Evolutionary conservation across 2,888 invertebrate genomes (phyloP).

Genomic region (Cylindroiulus punctatus): DNA sequence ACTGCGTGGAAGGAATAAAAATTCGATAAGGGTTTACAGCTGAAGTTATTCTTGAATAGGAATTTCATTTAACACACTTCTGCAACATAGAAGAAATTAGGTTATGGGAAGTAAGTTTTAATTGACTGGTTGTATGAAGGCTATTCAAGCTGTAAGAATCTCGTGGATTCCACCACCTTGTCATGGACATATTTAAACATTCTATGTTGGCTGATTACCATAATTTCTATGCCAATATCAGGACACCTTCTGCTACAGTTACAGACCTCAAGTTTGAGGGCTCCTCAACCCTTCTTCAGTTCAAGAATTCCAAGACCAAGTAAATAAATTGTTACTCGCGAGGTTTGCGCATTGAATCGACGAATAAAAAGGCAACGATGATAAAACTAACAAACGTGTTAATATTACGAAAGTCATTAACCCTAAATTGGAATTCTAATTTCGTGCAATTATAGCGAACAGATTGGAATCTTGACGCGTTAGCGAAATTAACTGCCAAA

Average conservation of each 20-base stretch:
- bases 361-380: neutral
- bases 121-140: slow-evolving; percentile 21
- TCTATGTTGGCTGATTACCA: no score
- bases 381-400: neutral
- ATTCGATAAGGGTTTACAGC: slow-evolving; percentile 32
- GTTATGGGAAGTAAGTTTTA: slow-evolving; percentile 32
- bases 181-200: neutral
- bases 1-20: neutral
- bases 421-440: slow-evolving; percentile 32
- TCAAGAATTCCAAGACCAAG: neutral
- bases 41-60: slow-evolving; percentile 19
- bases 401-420: neutral
- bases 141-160: neutral
- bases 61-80: slow-evolving; percentile 32
- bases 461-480: neutral
- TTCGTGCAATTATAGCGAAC: neutral
- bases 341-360: neutral
- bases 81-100: slow-evolving; percentile 1
- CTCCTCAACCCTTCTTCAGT: slow-evolving; percentile 11
- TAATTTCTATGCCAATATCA: neutral
- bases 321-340: neutral
- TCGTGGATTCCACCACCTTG: slow-evolving; percentile 3
- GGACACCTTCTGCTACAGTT: no score
- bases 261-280: neutral
- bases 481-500: neutral